Conservation (phyloP, 2,113 vertebrate species). For the Aspiorhynchus laticeps region DNA sequence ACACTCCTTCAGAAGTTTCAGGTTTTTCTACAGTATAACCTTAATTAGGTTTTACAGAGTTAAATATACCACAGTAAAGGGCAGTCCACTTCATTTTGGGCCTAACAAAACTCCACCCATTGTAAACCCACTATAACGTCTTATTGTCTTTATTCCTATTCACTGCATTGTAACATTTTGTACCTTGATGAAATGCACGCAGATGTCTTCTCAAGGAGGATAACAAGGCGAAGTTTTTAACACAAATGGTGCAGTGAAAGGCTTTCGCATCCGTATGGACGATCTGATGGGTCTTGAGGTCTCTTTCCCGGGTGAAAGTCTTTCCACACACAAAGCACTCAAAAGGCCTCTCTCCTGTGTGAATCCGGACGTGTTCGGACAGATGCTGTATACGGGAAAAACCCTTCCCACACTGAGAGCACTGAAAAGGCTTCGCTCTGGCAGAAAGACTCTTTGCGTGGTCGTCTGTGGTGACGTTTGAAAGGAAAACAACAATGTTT, state of each 20-base stretch:
- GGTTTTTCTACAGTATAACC: neutral
- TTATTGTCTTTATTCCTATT: neutral
- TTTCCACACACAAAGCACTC: constrained; percentile 25
- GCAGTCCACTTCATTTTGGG: neutral
- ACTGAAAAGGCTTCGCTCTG: neutral
- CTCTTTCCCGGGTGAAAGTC: constrained; percentile 26
- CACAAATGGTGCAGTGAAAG: constrained; percentile 27
- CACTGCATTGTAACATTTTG: no score
- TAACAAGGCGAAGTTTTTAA: constrained; percentile 21
- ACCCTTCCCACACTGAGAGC: constrained; percentile 35
- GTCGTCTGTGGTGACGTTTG: neutral
- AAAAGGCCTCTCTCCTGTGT: constrained; percentile 32
- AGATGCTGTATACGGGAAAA: constrained; percentile 35
- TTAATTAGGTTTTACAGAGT: neutral
- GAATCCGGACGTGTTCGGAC: constrained; percentile 34
- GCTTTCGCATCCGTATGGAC: neutral
- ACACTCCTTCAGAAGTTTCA: neutral
- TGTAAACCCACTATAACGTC: neutral
- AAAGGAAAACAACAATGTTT: neutral
- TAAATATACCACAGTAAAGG: neutral
- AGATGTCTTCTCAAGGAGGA: constrained; percentile 35
- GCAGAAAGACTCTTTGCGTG: neutral
- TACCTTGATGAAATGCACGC: constrained; percentile 40
- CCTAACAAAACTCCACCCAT: neutral
- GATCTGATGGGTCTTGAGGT: constrained; percentile 31